These are phyloP conservation scores for Daubentonia madagascariensis DNA, from an alignment of 2,113 vertebrate genomes.

Conservation along the genomic window DNA sequence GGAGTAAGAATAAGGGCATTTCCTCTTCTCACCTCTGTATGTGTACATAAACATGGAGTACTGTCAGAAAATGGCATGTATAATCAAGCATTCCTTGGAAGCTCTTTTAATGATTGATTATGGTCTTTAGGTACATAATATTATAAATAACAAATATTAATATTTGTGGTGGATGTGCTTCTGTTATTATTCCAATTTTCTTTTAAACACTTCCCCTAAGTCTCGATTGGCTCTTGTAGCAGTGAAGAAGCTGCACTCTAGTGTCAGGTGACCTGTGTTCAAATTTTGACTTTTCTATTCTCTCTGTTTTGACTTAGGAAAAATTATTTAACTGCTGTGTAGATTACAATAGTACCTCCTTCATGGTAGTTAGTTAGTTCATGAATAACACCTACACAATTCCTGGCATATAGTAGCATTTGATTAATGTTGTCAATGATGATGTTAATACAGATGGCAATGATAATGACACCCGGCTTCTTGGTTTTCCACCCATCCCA, in stretches of 20 bases:
- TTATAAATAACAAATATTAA: neutral
- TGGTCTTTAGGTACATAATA: neutral
- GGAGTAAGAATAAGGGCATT: neutral
- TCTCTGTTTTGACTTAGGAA: neutral
- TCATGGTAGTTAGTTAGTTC: neutral
- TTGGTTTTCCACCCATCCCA: neutral
- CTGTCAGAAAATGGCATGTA: neutral
- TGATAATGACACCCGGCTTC: neutral
- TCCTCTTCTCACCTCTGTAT: neutral
- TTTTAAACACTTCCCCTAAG: neutral
- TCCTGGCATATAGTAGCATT: neutral
- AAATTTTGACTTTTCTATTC: neutral
- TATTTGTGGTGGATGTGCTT: neutral
- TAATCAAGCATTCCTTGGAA: neutral
- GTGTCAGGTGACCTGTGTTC: neutral
- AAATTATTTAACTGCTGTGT: neutral
- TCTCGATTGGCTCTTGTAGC: neutral
- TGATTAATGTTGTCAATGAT: neutral
- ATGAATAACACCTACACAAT: neutral
- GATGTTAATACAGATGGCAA: neutral
- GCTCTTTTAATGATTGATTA: neutral
- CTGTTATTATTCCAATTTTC: neutral
- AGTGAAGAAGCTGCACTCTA: neutral
- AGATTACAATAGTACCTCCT: neutral
- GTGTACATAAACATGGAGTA: neutral